Conservation (phyloP, 2,797 vertebrate genomes). For the Argentina silus region DNA sequence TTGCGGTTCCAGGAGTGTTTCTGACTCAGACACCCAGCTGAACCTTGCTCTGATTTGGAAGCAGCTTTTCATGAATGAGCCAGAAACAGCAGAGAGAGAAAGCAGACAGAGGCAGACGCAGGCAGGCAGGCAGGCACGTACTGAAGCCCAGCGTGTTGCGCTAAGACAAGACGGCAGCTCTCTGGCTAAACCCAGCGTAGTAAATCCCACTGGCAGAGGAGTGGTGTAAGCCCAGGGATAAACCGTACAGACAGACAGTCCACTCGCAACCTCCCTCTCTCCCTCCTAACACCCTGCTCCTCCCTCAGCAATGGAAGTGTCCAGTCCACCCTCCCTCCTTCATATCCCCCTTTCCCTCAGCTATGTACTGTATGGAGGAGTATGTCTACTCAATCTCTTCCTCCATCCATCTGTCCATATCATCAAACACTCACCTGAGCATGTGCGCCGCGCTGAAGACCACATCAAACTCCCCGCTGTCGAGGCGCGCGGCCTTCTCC, state of each 20-base stretch:
- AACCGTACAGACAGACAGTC: constrained; percentile 62
- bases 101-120: background rate
- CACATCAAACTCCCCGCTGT: constrained; percentile 93
- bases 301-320: background rate
- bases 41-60: constrained; percentile 49
- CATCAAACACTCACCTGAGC: constrained; percentile 86
- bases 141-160: constrained; percentile 13
- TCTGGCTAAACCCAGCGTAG: constrained; percentile 59
- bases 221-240: constrained; percentile 66
- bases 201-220: constrained; percentile 66
- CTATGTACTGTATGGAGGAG: background rate
- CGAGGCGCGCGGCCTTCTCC: constrained; percentile 92
- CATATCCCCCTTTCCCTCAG: background rate
- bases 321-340: constrained; percentile 21
- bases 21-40: constrained; percentile 45
- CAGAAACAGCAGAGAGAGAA: constrained; percentile 15
- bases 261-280: constrained; percentile 39
- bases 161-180: constrained; percentile 57
- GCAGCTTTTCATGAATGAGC: constrained; percentile 26
- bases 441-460: constrained; percentile 99
- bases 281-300: constrained; percentile 14
- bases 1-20: constrained; percentile 36
- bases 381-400: constrained; percentile 19
- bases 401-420: constrained; percentile 28
- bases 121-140: constrained; percentile 3